A percentile compares a stretch with the other conserved stretches of the same genome.
phyloP scores from a whole-genome alignment of 1,140 invertebrate species.

The Pygmarrhopalites habei region DNA sequence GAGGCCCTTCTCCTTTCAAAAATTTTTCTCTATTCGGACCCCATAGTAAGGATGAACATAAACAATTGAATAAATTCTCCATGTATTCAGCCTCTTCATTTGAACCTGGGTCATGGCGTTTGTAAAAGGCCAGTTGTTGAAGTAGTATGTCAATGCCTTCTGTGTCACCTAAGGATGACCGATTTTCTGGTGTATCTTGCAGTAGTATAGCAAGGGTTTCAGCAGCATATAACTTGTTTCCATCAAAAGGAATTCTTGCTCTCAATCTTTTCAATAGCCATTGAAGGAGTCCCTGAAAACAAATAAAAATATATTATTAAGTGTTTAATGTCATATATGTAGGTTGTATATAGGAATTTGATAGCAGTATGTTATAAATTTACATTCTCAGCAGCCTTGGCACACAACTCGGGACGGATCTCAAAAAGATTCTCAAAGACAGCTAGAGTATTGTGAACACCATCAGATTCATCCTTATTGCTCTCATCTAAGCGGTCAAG shows the following conservation, averaged over 20 bases:
- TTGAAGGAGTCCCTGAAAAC: slow-evolving; percentile 82
- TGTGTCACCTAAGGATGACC: slow-evolving; percentile 73
- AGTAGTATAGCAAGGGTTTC: slow-evolving; percentile 94
- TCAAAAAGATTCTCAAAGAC: slow-evolving; percentile 91
- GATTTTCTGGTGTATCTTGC: slow-evolving; percentile 79
- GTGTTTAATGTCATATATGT: no score
- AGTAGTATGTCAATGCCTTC: slow-evolving; percentile 95
- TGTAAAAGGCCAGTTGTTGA: slow-evolving; percentile 92
- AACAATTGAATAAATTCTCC: slow-evolving; percentile 95
- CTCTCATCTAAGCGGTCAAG: slow-evolving; percentile 86
- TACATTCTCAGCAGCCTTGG: slow-evolving; percentile 56
- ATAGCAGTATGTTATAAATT: no score
- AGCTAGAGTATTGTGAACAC: slow-evolving; percentile 87
- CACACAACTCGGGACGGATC: slow-evolving; percentile 72
- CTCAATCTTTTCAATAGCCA: slow-evolving; percentile 89
- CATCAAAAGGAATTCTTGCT: slow-evolving; percentile 82
- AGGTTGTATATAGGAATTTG: no score
- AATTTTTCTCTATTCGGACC: slow-evolving; percentile 83
- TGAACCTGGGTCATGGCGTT: slow-evolving; percentile 82
- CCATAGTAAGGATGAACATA: slow-evolving; percentile 88
- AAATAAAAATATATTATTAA: no score
- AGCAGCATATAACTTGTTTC: slow-evolving; percentile 90
- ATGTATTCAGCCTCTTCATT: slow-evolving; percentile 95
- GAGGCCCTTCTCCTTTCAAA: slow-evolving; percentile 86
- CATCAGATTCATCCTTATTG: slow-evolving; percentile 90